phyloP scores from a whole-genome alignment of 2,113 vertebrate genomes.

The Psilopsiagon aymara region DNA sequence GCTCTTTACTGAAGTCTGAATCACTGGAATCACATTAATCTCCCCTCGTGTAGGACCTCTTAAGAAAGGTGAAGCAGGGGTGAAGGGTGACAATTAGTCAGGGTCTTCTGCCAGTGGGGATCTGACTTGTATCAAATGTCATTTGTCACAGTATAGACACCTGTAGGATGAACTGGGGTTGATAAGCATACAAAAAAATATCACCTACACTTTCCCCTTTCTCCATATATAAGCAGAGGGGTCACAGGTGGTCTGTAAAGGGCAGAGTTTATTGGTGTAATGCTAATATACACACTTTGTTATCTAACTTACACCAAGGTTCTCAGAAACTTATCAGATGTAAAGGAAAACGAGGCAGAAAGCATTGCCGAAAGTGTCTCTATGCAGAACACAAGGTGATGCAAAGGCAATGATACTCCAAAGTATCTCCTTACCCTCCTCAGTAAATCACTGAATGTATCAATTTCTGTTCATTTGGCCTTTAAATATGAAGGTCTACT shows the following conservation, averaged over 20 bases:
- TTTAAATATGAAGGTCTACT: background rate
- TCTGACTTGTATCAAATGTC: background rate
- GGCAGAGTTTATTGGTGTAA: background rate
- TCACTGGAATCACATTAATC: background rate
- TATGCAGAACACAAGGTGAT: background rate
- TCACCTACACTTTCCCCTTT: background rate
- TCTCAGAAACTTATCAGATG: background rate
- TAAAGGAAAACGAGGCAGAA: background rate
- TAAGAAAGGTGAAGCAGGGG: background rate
- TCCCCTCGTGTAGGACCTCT: background rate
- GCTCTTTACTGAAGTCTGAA: background rate
- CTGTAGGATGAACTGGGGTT: background rate
- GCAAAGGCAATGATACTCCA: background rate
- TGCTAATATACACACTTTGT: background rate
- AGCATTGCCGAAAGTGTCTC: background rate
- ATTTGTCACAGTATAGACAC: background rate
- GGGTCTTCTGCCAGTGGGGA: background rate
- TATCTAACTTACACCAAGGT: background rate
- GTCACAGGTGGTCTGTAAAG: background rate
- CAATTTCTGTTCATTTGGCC: background rate
- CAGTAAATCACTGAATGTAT: background rate
- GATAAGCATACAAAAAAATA: background rate
- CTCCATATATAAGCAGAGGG: rapidly evolving
- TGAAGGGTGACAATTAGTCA: background rate
- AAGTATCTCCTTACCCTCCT: background rate